phyloP scores from a whole-genome alignment of 2,113 vertebrate species.

The Megaceryle torquata region DNA sequence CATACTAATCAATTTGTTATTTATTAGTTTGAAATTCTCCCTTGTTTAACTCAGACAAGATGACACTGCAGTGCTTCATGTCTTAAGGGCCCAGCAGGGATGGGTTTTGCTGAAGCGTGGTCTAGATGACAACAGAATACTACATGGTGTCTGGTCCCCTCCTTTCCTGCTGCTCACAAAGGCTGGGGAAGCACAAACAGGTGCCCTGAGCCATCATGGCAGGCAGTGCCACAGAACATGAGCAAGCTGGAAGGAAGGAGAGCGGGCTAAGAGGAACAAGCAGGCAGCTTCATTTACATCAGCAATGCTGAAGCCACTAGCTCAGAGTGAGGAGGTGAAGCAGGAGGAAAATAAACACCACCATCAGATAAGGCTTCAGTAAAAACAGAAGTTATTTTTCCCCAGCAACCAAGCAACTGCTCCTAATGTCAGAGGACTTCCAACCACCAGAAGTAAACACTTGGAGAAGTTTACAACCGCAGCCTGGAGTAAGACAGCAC shows the following conservation, averaged over 20 bases:
- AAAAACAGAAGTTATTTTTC: background rate
- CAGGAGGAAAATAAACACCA: background rate
- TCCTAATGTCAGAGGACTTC: background rate
- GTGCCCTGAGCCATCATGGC: rapidly evolving
- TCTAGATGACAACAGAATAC: background rate
- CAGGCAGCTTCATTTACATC: background rate
- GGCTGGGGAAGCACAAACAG: background rate
- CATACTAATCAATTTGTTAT: background rate
- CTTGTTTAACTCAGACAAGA: background rate
- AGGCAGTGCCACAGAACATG: background rate
- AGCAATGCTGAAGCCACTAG: background rate
- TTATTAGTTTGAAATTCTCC: background rate
- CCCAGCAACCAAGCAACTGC: background rate
- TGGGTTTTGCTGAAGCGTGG: background rate
- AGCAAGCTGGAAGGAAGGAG: background rate
- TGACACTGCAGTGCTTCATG: background rate
- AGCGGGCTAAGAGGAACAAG: background rate
- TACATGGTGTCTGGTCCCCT: background rate
- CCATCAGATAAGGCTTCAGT: background rate
- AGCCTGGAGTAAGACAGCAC: background rate
- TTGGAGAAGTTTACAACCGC: background rate
- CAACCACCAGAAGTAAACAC: background rate
- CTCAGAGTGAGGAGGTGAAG: background rate
- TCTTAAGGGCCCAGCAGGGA: background rate
- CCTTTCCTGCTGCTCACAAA: background rate